These are phyloP conservation scores for Forbesichthys agassizii DNA, from an alignment of 2,113 vertebrate genomes.

Conservation along the genomic window DNA sequence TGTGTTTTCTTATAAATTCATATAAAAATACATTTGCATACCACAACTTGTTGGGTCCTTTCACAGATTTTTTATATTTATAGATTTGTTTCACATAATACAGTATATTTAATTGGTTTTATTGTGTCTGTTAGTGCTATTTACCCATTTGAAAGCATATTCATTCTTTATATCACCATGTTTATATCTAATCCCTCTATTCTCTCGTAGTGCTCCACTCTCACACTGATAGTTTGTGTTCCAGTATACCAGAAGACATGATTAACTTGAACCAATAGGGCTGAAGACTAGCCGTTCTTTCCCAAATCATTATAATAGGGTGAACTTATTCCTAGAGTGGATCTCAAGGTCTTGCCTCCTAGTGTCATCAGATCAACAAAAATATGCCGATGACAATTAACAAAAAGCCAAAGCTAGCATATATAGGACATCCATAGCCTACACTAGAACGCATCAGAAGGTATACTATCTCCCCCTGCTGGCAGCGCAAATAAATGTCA, in stretches of 20 bases:
- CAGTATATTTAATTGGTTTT: neutral
- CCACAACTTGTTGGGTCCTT: too few species aligned
- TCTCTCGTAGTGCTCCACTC: slow-evolving; percentile 60
- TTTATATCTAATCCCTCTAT: slow-evolving; percentile 54
- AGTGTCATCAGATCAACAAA: slow-evolving; percentile 9
- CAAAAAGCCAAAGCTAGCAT: slow-evolving; percentile 8
- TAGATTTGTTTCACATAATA: too few species aligned
- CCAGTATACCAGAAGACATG: slow-evolving; percentile 24
- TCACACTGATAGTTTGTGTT: slow-evolving; percentile 36
- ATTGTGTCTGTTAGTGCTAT: slow-evolving; percentile 11
- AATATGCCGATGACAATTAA: slow-evolving; percentile 15
- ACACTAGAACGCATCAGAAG: neutral
- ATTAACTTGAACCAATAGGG: slow-evolving; percentile 33
- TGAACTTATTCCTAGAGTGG: too few species aligned
- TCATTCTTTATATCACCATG: slow-evolving; percentile 24
- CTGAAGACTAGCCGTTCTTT: slow-evolving; percentile 4
- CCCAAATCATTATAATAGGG: neutral
- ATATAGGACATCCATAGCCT: slow-evolving; percentile 13
- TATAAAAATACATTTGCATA: too few species aligned
- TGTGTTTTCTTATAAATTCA: too few species aligned
- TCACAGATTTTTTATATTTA: too few species aligned
- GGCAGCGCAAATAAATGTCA: slow-evolving; percentile 18
- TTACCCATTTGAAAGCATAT: slow-evolving; percentile 7
- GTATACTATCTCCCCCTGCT: slow-evolving; percentile 47
- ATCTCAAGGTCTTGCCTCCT: slow-evolving; percentile 1